phyloP scores from a whole-genome alignment of 2,797 vertebrate genomes.

The Craterocephalus amniculus region DNA sequence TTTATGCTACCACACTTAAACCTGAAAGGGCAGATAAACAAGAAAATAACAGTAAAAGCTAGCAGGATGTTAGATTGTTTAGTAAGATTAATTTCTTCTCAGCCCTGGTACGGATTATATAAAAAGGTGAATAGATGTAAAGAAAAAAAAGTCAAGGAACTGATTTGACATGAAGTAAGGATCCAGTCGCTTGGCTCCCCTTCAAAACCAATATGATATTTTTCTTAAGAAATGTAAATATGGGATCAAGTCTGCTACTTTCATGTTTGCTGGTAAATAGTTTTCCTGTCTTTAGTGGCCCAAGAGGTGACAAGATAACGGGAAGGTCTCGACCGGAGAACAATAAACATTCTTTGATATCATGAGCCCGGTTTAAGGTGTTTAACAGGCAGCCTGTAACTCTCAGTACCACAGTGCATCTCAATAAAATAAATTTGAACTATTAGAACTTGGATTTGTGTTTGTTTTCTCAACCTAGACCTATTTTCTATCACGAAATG shows the following conservation, averaged over 20 bases:
- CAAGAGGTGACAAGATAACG: background rate
- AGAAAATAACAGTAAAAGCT: background rate
- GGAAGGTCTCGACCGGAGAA: background rate
- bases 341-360: conserved; percentile 7
- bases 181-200: background rate
- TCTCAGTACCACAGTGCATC: background rate
- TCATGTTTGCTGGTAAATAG: background rate
- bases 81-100: conserved; percentile 3
- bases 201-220: background rate
- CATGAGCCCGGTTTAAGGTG: background rate
- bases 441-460: background rate
- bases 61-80: background rate
- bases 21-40: background rate
- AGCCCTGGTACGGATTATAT: background rate
- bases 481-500: no score
- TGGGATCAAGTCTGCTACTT: background rate
- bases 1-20: background rate
- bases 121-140: background rate
- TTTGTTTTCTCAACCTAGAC: no score
- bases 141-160: background rate
- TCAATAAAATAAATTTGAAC: background rate
- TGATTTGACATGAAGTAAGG: background rate
- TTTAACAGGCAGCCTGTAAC: no score
- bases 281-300: background rate
- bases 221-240: background rate